Evolutionary conservation across 2,113 vertebrate genomes (phyloP), one percentile per base, ranked within the genome.

Genomic region (Prinia subflava): DNA sequence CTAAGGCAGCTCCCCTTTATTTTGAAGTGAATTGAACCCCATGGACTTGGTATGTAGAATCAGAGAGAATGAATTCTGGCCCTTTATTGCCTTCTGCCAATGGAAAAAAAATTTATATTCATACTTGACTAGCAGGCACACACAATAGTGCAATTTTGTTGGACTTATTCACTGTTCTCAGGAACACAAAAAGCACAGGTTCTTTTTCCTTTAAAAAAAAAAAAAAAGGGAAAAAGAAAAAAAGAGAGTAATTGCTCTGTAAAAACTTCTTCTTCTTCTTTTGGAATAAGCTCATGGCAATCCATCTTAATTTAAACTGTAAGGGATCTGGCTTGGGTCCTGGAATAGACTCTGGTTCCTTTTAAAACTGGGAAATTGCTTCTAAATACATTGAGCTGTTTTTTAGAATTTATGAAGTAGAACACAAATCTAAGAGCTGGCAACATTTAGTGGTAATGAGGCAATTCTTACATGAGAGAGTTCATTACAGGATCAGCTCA

Each of bases 301-400:
- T 96, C 56, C 89, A 70, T 95, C 89, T 91, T 96, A 76, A 94
- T 95, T 95, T 79, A 85, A 82, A 89, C n/a, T 33, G 31, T 42
- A 82, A 92, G 42, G 39, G 68, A 81, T 67, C 83, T 93, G 89
- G 80, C 47, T 55, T 70, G 21, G 25, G 55, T 95, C 65, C 62
- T 94, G 70, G 73, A 95, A 76, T 24, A 89, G 83, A 49, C 37
- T 87, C 80, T 46, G 35, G 23, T 25, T 95, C 55, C 84, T 92
- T 89, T 95, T 57, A 91, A 95, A 91, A 79, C 37, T 83, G 81
- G 37, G 57, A 94, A 95, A 92, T 91, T 50, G 53, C 74, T 94
- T 81, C 78, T 91, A 84, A 94, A 94, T 89, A 89, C 74, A 89
- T 46, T 47, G 65, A 92, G 60, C 52, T 87, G 47, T 73, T 82